Conservation (phyloP, 2,888 invertebrate genomes). For the Agrochola lota region DNA sequence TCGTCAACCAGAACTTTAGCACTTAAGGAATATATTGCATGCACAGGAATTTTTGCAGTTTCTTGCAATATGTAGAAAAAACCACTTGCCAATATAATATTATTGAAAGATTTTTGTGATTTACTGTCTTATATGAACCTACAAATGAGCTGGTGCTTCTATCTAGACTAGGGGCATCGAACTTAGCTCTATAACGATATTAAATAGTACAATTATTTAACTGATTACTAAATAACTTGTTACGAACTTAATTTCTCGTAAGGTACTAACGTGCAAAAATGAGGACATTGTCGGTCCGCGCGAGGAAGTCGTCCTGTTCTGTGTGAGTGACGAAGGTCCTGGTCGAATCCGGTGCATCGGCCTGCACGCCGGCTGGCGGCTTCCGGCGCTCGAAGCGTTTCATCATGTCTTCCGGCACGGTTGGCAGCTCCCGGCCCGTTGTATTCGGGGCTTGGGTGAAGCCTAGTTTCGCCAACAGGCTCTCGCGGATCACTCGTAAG, state of each 20-base stretch:
- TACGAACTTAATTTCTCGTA: slow-evolving; percentile 63
- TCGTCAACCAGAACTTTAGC: slow-evolving; percentile 38
- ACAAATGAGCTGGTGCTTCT: slow-evolving; percentile 60
- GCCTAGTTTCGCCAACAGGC: slow-evolving; percentile 92
- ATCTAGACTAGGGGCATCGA: slow-evolving; percentile 78
- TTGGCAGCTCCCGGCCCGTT: slow-evolving; percentile 90
- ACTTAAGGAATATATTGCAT: slow-evolving; percentile 21
- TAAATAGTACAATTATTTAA: slow-evolving; percentile 56
- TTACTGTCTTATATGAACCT: slow-evolving; percentile 36
- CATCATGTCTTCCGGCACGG: slow-evolving; percentile 90
- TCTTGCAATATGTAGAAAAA: not conserved
- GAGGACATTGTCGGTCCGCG: slow-evolving; percentile 92
- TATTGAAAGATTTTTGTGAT: slow-evolving; percentile 29
- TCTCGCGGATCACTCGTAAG: slow-evolving; percentile 92
- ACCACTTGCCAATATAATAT: slow-evolving; percentile 5
- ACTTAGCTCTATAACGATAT: slow-evolving; percentile 73
- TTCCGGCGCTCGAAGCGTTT: slow-evolving; percentile 88
- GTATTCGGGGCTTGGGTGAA: slow-evolving; percentile 92
- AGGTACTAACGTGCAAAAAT: slow-evolving; percentile 92
- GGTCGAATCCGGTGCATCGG: slow-evolving; percentile 90
- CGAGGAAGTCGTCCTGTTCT: slow-evolving; percentile 92
- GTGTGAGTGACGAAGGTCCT: slow-evolving; percentile 89
- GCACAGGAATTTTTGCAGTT: slow-evolving; percentile 11
- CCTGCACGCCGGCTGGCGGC: slow-evolving; percentile 91
- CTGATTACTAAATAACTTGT: slow-evolving; percentile 52